A percentile compares a stretch with the other conserved stretches of the same genome.
These are phyloP conservation scores for Oreotrochilus melanogaster DNA, from an alignment of 2,113 vertebrate species.

Conservation along the genomic window DNA sequence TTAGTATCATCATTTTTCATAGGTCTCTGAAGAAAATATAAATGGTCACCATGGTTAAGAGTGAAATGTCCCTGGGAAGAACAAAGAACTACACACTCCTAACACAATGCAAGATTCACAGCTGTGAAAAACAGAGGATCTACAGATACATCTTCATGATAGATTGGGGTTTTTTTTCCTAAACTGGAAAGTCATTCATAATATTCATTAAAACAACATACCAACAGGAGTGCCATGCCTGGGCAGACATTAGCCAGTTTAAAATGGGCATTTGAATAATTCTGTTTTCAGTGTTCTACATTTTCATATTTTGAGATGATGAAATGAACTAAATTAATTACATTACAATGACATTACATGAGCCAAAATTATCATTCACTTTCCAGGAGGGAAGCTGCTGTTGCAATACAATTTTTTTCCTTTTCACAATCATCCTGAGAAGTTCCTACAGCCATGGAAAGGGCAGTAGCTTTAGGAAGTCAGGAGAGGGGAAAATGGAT, in stretches of 20 bases:
- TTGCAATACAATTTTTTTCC: not conserved
- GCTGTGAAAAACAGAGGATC: not conserved
- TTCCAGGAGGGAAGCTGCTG: conserved; percentile 5
- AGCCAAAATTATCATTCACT: conserved; percentile 8
- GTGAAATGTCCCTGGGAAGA: not conserved
- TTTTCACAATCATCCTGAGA: not conserved
- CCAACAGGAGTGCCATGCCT: not conserved
- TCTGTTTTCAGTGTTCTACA: not conserved
- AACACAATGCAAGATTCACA: not conserved
- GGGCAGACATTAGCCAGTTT: not conserved
- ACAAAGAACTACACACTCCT: not conserved
- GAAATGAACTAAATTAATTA: conserved; percentile 17
- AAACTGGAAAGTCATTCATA: not conserved
- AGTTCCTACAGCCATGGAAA: not conserved
- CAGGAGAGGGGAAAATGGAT: not conserved
- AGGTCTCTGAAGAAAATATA: not conserved
- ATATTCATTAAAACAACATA: not conserved
- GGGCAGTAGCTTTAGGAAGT: conserved; percentile 8
- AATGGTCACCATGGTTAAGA: conserved; percentile 6
- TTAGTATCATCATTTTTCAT: conserved; percentile 45
- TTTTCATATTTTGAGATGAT: conserved; percentile 22
- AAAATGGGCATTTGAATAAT: not conserved
- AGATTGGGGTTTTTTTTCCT: not conserved
- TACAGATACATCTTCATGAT: not conserved
- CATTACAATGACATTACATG: not conserved